Evolutionary conservation across 2,888 invertebrate genomes (phyloP).

Genomic region (Esperia sulphurella): DNA sequence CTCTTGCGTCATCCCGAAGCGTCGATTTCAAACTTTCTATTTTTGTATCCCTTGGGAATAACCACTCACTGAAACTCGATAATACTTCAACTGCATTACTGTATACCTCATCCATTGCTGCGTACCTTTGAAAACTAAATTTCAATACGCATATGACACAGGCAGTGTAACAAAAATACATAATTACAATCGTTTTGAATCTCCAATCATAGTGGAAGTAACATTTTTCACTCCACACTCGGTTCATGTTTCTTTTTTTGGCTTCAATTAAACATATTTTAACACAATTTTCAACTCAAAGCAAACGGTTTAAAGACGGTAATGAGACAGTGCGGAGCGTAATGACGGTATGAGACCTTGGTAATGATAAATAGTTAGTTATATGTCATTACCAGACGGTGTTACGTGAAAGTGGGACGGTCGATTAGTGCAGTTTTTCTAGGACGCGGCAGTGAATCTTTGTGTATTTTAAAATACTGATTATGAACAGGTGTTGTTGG

Average conservation of each 20-base stretch:
- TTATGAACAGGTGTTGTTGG: background rate
- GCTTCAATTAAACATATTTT: background rate
- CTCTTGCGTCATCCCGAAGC: slow-evolving; percentile 47
- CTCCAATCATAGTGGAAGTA: background rate
- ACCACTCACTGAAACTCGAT: background rate
- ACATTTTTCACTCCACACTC: background rate
- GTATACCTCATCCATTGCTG: slow-evolving; percentile 1
- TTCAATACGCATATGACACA: background rate
- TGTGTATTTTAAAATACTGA: background rate
- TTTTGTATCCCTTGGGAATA: slow-evolving; percentile 47
- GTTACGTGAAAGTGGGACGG: background rate
- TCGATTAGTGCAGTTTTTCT: background rate
- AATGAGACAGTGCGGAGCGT: no score
- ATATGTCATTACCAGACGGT: background rate
- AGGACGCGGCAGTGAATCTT: background rate
- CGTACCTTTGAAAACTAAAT: background rate
- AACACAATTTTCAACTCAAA: background rate
- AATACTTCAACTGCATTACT: background rate
- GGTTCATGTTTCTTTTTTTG: background rate
- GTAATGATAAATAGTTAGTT: background rate
- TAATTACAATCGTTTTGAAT: background rate
- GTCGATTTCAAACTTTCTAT: slow-evolving; percentile 49
- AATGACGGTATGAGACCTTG: background rate
- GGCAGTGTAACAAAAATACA: background rate
- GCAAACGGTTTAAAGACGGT: background rate